Conservation (phyloP, 1,140 invertebrate species). For the Brachionus asplanchnoidis region DNA sequence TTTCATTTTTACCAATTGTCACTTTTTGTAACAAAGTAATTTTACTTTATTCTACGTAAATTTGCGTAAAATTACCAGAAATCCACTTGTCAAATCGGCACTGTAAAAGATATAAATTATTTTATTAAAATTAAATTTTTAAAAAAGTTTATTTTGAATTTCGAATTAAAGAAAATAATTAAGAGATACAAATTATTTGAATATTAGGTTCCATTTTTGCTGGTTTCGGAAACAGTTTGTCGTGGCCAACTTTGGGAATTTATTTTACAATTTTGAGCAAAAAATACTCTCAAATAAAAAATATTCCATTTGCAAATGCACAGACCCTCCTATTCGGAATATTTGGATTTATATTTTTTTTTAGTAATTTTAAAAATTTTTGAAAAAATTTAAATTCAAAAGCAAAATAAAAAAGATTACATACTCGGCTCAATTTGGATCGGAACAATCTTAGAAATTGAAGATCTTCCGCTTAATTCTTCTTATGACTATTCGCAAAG, state of each 20-base stretch:
- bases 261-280: slow-evolving; percentile 40
- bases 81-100: no score
- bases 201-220: neutral
- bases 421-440: slow-evolving; percentile 33
- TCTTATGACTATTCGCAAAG: slow-evolving; percentile 2
- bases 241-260: slow-evolving; percentile 30
- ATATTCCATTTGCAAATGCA: neutral
- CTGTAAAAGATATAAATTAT: no score
- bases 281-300: neutral
- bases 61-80: no score
- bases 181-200: neutral
- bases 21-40: no score
- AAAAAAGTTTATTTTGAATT: neutral
- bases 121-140: no score
- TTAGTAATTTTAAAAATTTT: neutral
- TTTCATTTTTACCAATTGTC: no score
- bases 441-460: slow-evolving; percentile 34
- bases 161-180: no score
- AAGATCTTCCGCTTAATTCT: slow-evolving; percentile 15
- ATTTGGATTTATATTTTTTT: slow-evolving; percentile 32
- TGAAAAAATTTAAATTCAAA: neutral
- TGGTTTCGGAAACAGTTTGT: slow-evolving; percentile 16
- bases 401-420: neutral
- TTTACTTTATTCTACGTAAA: no score
- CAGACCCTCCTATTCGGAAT: slow-evolving; percentile 16